Conservation (phyloP, 2,797 vertebrate species). For the Cryptoprocta ferox region DNA sequence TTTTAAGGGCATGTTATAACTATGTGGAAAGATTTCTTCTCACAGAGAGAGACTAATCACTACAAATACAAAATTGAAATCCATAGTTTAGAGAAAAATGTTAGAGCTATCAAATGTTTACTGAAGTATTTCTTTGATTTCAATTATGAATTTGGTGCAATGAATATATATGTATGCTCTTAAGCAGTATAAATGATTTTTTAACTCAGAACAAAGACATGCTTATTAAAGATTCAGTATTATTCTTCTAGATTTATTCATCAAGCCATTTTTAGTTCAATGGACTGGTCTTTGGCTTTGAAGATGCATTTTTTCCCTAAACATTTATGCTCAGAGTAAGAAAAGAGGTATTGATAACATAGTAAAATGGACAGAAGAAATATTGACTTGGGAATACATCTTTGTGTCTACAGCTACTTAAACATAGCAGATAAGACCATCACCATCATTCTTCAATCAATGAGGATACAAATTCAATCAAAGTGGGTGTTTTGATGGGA, state of each 20-base stretch:
- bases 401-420: not conserved
- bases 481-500: not conserved
- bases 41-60: conserved; percentile 72
- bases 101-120: not conserved
- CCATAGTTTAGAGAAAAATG: conserved; percentile 69
- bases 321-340: not conserved
- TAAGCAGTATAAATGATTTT: not conserved
- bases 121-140: not conserved
- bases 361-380: not conserved
- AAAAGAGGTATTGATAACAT: not conserved
- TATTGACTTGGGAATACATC: not conserved
- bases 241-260: not conserved
- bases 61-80: conserved; percentile 40
- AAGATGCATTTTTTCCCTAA: not conserved
- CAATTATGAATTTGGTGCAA: not conserved
- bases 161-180: not conserved
- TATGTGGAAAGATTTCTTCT: conserved; percentile 74
- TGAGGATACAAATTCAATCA: not conserved
- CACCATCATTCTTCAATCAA: not conserved
- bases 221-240: not conserved
- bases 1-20: conserved; percentile 68
- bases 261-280: not conserved
- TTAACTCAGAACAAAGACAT: not conserved
- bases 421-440: not conserved
- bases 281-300: not conserved